Evolutionary conservation across 2,888 invertebrate genomes (phyloP).

Genomic region (Mactromeris polynyma): DNA sequence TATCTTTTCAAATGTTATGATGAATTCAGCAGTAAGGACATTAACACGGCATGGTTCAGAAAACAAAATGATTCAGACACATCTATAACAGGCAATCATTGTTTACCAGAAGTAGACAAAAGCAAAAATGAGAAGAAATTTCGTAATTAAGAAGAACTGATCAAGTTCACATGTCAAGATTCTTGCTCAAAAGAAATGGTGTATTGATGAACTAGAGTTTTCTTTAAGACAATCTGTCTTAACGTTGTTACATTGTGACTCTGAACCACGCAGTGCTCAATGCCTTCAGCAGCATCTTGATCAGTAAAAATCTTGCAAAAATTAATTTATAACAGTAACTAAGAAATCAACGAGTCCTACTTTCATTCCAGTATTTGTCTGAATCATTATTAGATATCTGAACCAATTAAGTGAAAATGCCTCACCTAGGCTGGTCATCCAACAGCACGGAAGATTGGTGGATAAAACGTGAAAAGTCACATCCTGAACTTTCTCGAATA

Average conservation of each 20-base stretch:
- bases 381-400: constrained; percentile 11
- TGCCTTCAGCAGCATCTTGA: neutral
- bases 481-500: neutral
- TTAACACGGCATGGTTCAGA: constrained; percentile 64
- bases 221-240: neutral
- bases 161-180: too few species aligned
- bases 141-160: too few species aligned
- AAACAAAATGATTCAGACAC: neutral
- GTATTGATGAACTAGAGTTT: neutral
- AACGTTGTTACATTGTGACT: neutral
- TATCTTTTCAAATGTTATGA: too few species aligned
- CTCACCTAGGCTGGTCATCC: constrained; percentile 25
- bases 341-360: neutral
- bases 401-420: constrained; percentile 38
- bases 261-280: constrained; percentile 40
- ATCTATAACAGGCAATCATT: neutral
- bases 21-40: constrained; percentile 36
- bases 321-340: too few species aligned
- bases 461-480: neutral
- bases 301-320: neutral
- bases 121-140: too few species aligned
- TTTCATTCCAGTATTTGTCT: neutral
- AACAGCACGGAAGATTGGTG: neutral
- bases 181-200: neutral
- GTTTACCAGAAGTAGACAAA: too few species aligned